Conservation (phyloP, 2,797 vertebrate genomes). For the Cryptoprocta ferox region DNA sequence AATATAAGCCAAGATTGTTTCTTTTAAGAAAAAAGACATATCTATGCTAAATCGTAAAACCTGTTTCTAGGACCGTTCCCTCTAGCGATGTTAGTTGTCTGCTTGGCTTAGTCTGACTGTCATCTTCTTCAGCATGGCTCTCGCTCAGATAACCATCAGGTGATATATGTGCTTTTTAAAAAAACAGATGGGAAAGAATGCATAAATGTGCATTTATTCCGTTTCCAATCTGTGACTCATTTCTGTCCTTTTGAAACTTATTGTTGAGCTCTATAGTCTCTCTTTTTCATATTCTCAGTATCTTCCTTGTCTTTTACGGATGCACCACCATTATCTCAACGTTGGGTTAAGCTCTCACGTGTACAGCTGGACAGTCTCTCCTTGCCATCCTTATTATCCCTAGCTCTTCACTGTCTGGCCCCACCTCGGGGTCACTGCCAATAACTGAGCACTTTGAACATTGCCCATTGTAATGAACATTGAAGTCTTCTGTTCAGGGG, state of each 20-base stretch:
- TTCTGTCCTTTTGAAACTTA: neutral
- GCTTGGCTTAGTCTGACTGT: slow-evolving; percentile 59
- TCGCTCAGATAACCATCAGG: neutral
- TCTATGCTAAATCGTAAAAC: slow-evolving; percentile 71
- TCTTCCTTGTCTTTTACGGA: neutral
- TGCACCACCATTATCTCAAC: neutral
- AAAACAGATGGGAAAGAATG: slow-evolving; percentile 12
- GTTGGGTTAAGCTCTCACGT: neutral
- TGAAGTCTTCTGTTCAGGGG: no score
- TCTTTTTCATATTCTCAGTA: neutral
- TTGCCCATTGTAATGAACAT: neutral
- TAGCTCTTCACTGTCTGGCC: neutral
- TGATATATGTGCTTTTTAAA: slow-evolving; percentile 42
- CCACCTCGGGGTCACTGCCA: neutral
- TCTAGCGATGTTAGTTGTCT: slow-evolving; percentile 40
- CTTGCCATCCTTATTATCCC: neutral
- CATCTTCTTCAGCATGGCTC: neutral
- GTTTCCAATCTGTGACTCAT: slow-evolving; percentile 40
- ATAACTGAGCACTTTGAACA: neutral
- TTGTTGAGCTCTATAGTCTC: neutral
- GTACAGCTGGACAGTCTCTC: neutral
- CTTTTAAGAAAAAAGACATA: slow-evolving; percentile 76
- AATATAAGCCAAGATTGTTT: slow-evolving; percentile 79
- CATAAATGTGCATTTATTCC: slow-evolving; percentile 42
- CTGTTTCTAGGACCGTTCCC: slow-evolving; percentile 15